A percentile compares a stretch with the other conserved stretches of the same genome.
Conservation (phyloP, 2,113 vertebrate genomes). For the Laticauda colubrina region DNA sequence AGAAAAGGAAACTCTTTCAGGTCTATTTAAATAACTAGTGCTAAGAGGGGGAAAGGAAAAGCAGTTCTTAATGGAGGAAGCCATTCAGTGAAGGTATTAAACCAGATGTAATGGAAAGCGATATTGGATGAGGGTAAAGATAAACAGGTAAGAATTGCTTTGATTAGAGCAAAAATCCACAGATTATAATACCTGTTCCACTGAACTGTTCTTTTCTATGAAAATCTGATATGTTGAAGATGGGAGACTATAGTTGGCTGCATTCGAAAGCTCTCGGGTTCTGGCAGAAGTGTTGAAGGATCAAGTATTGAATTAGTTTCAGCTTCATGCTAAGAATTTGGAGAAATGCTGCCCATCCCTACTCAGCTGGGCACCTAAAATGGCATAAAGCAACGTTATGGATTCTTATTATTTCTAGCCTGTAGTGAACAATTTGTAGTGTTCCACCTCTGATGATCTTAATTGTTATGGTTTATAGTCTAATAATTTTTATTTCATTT, state of each 20-base stretch:
- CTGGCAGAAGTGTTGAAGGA: background rate
- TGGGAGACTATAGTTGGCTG: background rate
- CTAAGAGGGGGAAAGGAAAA: slow-evolving; percentile 2
- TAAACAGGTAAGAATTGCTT: slow-evolving; percentile 2
- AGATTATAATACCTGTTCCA: background rate
- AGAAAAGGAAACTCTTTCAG: slow-evolving; percentile 7
- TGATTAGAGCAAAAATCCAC: background rate
- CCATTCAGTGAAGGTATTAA: background rate
- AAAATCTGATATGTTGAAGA: background rate
- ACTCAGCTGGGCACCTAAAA: background rate
- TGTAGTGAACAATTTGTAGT: background rate
- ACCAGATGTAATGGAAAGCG: background rate
- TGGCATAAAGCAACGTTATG: background rate
- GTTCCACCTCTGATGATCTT: background rate
- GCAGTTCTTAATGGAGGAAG: slow-evolving; percentile 10
- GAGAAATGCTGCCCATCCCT: background rate
- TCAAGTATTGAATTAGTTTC: background rate
- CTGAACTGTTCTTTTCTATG: background rate
- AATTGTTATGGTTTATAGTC: background rate
- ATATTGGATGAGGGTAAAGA: background rate
- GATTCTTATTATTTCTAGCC: background rate
- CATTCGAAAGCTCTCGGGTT: background rate
- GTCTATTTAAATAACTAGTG: slow-evolving; percentile 10
- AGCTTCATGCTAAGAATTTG: background rate
- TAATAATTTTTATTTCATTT: background rate